Percentiles rank a stretch among this genome's conserved stretches.
phyloP scores from a whole-genome alignment of 2,888 invertebrate genomes.

The Amphipoea oculea region DNA sequence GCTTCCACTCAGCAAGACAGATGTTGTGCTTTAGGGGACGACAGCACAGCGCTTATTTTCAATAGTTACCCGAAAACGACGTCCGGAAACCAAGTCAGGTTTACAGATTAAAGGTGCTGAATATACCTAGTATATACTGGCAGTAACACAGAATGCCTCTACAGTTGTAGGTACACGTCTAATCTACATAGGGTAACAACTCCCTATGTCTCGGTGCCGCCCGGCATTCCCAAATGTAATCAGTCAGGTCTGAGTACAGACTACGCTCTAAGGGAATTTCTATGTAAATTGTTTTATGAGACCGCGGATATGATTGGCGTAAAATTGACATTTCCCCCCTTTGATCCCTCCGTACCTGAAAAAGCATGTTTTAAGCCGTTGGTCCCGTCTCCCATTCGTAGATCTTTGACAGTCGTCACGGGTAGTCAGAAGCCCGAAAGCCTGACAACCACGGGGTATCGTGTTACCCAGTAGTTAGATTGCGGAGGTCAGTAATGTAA shows the following conservation, averaged over 20 bases:
- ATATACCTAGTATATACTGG: background rate
- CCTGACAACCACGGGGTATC: background rate
- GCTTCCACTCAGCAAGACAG: background rate
- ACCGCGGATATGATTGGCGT: conserved; percentile 68
- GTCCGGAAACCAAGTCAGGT: background rate
- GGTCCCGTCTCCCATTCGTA: background rate
- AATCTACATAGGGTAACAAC: conserved; percentile 24
- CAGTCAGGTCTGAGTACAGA: conserved; percentile 68
- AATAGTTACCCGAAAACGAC: background rate
- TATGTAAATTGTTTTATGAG: conserved; percentile 76
- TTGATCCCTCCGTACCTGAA: no score
- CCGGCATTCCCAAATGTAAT: conserved; percentile 71
- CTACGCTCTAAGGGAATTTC: conserved; percentile 64
- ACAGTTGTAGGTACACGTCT: conserved; percentile 6
- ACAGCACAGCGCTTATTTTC: background rate
- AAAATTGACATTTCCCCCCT: conserved; percentile 53
- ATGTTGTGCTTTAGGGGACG: background rate
- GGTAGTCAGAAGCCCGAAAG: no score
- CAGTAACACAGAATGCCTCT: background rate
- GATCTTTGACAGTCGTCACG: background rate
- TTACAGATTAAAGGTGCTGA: background rate
- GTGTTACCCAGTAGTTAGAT: background rate
- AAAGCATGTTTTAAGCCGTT: background rate
- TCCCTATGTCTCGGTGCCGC: conserved; percentile 35
- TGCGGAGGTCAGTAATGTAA: background rate